Conservation (phyloP, 2,113 vertebrate species). For the Neotragus pygmaeus region DNA sequence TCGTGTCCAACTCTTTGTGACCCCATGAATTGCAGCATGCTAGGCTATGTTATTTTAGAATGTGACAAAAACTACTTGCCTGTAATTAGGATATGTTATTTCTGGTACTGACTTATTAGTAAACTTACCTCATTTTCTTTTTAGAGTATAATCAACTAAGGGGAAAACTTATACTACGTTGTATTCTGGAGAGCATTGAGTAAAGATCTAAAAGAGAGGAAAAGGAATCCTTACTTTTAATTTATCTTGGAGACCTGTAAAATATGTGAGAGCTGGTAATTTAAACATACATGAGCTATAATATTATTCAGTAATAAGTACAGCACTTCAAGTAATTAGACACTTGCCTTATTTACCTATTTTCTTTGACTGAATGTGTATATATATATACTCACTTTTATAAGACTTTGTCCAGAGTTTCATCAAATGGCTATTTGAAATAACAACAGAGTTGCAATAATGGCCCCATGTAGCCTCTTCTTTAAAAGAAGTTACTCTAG, state of each 20-base stretch:
- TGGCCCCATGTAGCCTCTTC: background rate
- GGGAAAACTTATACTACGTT: background rate
- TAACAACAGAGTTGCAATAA: constrained; percentile 4
- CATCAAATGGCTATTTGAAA: background rate
- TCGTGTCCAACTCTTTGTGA: too few species aligned
- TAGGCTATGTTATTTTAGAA: background rate
- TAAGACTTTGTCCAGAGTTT: background rate
- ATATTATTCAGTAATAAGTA: background rate
- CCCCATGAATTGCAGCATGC: too few species aligned
- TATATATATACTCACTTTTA: background rate
- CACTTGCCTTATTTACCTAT: background rate
- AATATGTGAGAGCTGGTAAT: background rate
- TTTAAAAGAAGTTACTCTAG: background rate
- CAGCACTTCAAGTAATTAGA: background rate
- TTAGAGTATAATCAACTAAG: background rate
- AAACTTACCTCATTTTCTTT: background rate
- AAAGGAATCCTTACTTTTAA: background rate
- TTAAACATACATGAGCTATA: background rate
- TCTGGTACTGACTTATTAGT: background rate
- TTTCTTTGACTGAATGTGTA: background rate
- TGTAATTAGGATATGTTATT: background rate
- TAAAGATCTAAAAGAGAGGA: background rate
- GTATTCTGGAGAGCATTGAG: background rate
- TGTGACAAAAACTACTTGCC: background rate
- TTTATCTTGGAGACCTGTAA: background rate